Base-by-base conservation (phyloP, 2,888 invertebrate genomes). In the Aphrophora alni region DNA sequence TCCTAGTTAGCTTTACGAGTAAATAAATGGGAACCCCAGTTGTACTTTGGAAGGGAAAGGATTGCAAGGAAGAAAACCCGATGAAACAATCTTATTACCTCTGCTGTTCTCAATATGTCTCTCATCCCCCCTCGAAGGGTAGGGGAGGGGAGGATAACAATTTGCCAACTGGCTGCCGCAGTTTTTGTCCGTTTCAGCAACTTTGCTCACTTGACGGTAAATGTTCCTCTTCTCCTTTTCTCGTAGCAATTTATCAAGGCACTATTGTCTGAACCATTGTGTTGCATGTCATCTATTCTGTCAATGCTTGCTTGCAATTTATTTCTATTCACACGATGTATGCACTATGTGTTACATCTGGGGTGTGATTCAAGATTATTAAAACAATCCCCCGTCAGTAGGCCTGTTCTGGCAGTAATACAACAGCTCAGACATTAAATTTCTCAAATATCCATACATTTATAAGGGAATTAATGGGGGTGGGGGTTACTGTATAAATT, bases 101-200 rank as follows among this genome's bases (percentile, higher is more conserved):
- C 59, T n/a, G 59, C 59, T n/a, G 59, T 21, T 59, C 59, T 59
- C 59, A 59, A 59, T 59, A 59, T 59, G 59, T 59, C 59, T 59
- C 21, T 21, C 59, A 2, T 3, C 8, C 8, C 33, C 33, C 33
- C 33, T 33, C 33, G 21, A 1, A 14, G 14, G 44, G 44, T 2
- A 44, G 44, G 44, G 44, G n/a, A 21, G 59, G 59, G 59, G 59
- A 59, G 59, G 59, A 59, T 59, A 59, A 59, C 59, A 59, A 59
- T 59, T 59, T 59, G 59, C 59, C 59, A 59, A 59, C 59, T 59
- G 59, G 59, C 59, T 59, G 59, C 59, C 59, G 59, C 59, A 59
- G 59, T 59, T 59, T 59, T 59, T 59, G 59, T 59, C 59, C 59
- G 59, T 59, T 59, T 59, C 59, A 59, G 59, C 59, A 59, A 59